Percentiles rank a stretch among this genome's conserved stretches.
phyloP scores from a whole-genome alignment of 2,113 vertebrate genomes.

The Charadrius vociferus region DNA sequence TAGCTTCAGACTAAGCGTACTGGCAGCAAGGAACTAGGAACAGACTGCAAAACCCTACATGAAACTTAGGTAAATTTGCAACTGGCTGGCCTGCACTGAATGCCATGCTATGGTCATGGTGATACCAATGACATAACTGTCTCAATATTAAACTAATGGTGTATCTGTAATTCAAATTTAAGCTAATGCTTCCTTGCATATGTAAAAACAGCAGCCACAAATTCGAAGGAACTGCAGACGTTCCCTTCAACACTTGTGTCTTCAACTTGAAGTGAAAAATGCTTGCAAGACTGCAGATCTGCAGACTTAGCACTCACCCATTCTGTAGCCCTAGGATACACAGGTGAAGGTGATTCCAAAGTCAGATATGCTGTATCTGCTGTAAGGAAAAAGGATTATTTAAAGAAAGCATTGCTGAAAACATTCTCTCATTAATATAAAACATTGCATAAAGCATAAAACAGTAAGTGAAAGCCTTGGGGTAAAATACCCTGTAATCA shows the following conservation, averaged over 20 bases:
- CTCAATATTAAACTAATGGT: neutral
- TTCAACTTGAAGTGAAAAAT: neutral
- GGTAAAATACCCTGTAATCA: neutral
- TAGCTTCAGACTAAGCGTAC: neutral
- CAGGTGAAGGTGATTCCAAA: neutral
- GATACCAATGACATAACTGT: neutral
- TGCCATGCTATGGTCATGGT: neutral
- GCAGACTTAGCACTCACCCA: neutral
- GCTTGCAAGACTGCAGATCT: neutral
- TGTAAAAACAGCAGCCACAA: neutral
- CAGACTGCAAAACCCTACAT: neutral
- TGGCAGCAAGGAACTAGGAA: neutral
- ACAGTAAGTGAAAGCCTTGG: neutral
- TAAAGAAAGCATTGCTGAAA: neutral
- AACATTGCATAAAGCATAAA: neutral
- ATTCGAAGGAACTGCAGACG: neutral
- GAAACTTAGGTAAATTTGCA: neutral
- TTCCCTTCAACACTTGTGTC: neutral
- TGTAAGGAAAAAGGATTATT: neutral
- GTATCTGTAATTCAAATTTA: neutral
- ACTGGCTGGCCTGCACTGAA: neutral
- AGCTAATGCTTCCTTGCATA: neutral
- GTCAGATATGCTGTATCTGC: neutral
- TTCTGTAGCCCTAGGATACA: neutral
- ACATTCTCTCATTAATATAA: neutral